These are phyloP conservation scores for Novumbra hubbsi DNA, from an alignment of 2,797 vertebrate genomes.

Conservation along the genomic window DNA sequence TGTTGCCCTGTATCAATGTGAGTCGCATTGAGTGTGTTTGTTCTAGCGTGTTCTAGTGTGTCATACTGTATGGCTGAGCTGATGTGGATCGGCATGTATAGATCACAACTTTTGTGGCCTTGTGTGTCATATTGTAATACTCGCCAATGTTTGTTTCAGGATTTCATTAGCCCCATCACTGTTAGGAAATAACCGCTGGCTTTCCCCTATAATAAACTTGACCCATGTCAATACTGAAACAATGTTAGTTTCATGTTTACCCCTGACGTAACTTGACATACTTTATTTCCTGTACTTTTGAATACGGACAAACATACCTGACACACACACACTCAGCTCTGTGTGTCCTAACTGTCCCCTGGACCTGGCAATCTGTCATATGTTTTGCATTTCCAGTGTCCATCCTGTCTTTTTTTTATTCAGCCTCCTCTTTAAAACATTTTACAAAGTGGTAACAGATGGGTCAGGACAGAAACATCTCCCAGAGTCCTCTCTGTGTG, in stretches of 20 bases:
- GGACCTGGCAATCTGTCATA: conserved; percentile 26
- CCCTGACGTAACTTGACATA: not conserved
- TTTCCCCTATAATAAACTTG: not conserved
- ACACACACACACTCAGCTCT: not conserved
- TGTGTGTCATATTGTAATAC: not conserved
- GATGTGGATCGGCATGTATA: not conserved
- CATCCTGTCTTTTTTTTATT: conserved; percentile 25
- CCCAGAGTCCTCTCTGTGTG: conserved; percentile 22
- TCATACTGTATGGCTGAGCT: not conserved
- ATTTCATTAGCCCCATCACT: not conserved
- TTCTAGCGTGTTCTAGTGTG: conserved; percentile 31
- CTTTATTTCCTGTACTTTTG: not conserved
- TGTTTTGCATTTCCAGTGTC: conserved; percentile 50
- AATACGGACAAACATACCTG: not conserved
- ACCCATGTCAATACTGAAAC: not conserved
- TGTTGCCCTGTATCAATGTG: conserved; percentile 19
- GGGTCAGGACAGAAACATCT: conserved; percentile 47
- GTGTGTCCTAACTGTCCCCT: not conserved
- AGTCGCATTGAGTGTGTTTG: not conserved
- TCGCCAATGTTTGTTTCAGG: not conserved
- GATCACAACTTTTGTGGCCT: not conserved
- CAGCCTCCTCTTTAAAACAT: conserved; percentile 14
- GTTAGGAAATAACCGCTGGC: not conserved
- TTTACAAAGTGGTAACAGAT: conserved; percentile 40
- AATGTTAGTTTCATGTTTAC: not conserved